Evolutionary conservation across 2,888 invertebrate genomes (phyloP), one percentile per base, ranked within the genome.

Genomic region (Barypeithes pellucidus): DNA sequence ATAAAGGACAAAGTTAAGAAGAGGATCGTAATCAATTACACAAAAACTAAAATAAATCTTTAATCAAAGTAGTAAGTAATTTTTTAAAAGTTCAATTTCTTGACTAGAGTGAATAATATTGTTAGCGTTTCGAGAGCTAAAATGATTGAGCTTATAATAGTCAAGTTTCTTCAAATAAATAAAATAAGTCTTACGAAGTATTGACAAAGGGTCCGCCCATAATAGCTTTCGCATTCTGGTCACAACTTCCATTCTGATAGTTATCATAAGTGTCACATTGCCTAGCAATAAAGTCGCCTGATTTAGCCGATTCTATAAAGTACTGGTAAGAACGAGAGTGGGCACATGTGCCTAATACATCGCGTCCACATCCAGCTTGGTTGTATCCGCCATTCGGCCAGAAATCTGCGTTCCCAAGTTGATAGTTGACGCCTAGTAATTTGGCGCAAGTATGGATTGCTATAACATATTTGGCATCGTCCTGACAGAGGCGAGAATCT

Each of bases 321-420:
- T 86, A 88, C 24, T 79, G 29, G 43, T 85, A 85, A 3, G 88
- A 80, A 22, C 87, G 82, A 0, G 77, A 76, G 78, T 89, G 88
- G 1, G 88, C 78, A 77, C 88, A 88, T 12, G 80, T 62, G 12
- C 82, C 83, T n/a, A 75, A 24, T 0, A 81, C 1, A 75, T 84
- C 84, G 0, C 79, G 0, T 11, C 72, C 77, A 65, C 77, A 77
- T 20, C 75, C 74, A 66, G 69, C 54, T 36, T 77, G 77, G 24
- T 57, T 36, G 2, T 33, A 52, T 3, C 77, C 77, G 11, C 77
- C 77, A 68, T 77, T 77, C 0, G 76, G 76, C 65, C 72, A 76
- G 20, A 72, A 76, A 54, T 76, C 76, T 22, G 57, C 59, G 36
- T 66, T 16, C 2, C 72, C 76, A 33, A 75, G 57, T 14, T 47